A percentile compares a stretch with the other conserved stretches of the same genome.
These are phyloP conservation scores for Villa cingulata DNA, from an alignment of 2,888 invertebrate genomes.

Conservation along the genomic window DNA sequence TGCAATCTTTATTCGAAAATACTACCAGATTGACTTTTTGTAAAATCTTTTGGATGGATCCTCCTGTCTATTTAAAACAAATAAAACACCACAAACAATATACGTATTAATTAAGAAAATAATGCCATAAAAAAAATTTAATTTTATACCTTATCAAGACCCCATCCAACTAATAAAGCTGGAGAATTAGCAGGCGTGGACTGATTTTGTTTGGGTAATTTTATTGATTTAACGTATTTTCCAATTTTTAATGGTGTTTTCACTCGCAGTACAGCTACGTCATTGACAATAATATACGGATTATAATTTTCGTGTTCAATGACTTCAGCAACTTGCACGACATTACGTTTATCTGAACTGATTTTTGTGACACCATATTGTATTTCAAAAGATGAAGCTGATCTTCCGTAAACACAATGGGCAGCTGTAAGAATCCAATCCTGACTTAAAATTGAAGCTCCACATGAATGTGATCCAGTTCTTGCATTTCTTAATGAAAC, in stretches of 20 bases:
- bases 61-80: constrained; percentile 25
- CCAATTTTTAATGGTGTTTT: constrained; percentile 15
- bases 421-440: constrained; percentile 26
- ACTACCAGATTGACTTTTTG: constrained; percentile 32
- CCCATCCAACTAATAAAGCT: constrained; percentile 33
- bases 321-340: constrained; percentile 21
- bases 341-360: constrained; percentile 18
- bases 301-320: constrained; percentile 24
- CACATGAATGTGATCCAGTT: constrained; percentile 25
- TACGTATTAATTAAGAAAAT: no score
- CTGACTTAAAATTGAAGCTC: constrained; percentile 21
- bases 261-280: constrained; percentile 27
- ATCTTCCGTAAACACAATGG: constrained; percentile 21
- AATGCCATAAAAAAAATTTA: no score
- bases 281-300: constrained; percentile 22
- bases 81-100: no score
- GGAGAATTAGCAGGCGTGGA: constrained; percentile 15
- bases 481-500: constrained; percentile 7
- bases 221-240: constrained; percentile 21
- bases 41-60: constrained; percentile 24
- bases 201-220: constrained; percentile 21
- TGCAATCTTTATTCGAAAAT: constrained; percentile 31
- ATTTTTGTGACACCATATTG: constrained; percentile 24
- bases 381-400: constrained; percentile 14
- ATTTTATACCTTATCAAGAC: constrained; percentile 9